Base-by-base conservation (phyloP, 1,140 invertebrate species). In the Heterodera schachtii region DNA sequence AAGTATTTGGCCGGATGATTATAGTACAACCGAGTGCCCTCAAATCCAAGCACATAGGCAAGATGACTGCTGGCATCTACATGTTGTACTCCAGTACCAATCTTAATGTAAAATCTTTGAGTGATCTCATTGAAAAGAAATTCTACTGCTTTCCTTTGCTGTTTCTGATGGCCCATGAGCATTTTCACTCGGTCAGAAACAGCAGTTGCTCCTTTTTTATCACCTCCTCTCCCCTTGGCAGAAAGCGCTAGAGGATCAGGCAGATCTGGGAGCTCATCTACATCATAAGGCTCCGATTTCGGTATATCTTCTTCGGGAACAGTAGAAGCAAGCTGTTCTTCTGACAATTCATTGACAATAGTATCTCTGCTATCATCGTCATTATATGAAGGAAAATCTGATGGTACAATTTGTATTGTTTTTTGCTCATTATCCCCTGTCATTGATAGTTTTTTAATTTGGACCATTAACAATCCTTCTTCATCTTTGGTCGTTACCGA, bases 41-140 rank as follows among this genome's bases (percentile, higher is more conserved):
- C 52, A 46, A 78, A 78, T 44, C 75, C 75, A 1, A 78, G 8
- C 9, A 69, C 67, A 69, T 78, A 78, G 1, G 49, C 49, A n/a
- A 64, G 41, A 8, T 77, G 75, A 6, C 19, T 71, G 7, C 31
- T 43, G 2, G 41, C 44, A 43, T 43, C 44, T 2, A 31, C 9
- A 11, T 43, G 9, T 31, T 11, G 9, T 43, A 71, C 44, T 41
- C 44, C 31, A 41, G 3, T 11, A 9, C 44, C 69, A 2, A 31
- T 43, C 7, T 71, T 43, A 11, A 46, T 41, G 44, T 11, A 41
- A 31, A 71, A 71, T 11, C 69, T 9, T n/a, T 71, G 69, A 16
- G 44, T 71, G 0, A 46, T 31, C 44, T 71, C 44, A 31, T 71
- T 71, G 21, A 71, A 71, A 43, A 21, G 8, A 31, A 71, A 71